phyloP scores from a whole-genome alignment of 2,113 vertebrate genomes.

The Xerus inauris region DNA sequence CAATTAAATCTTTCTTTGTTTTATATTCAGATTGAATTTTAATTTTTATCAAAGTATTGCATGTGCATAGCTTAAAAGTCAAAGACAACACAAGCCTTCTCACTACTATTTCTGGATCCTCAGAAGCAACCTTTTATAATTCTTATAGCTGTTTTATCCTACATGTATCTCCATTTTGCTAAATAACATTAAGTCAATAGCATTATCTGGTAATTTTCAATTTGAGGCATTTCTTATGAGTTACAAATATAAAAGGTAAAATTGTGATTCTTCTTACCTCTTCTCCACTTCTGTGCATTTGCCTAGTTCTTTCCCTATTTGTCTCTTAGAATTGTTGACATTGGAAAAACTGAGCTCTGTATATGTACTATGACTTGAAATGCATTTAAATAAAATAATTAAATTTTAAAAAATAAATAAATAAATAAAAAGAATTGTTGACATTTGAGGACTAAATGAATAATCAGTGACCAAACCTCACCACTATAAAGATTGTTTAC shows the following conservation, averaged over 20 bases:
- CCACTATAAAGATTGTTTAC: background rate
- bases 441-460: background rate
- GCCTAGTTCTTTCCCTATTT: background rate
- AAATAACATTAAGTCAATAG: background rate
- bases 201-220: background rate
- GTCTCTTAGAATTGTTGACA: background rate
- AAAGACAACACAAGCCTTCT: background rate
- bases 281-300: background rate
- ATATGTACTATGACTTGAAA: too few relatives aligned
- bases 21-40: background rate
- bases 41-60: slow-evolving; percentile 31
- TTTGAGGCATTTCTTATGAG: background rate
- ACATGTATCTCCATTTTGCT: background rate
- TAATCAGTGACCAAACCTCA: background rate
- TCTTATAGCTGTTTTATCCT: background rate
- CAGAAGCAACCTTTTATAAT: background rate
- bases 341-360: too few relatives aligned
- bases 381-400: too few relatives aligned
- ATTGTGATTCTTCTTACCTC: background rate
- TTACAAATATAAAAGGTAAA: background rate
- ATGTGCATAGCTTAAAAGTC: background rate
- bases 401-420: too few relatives aligned
- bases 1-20: background rate
- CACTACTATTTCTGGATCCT: background rate
- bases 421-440: too few relatives aligned